phyloP scores from a whole-genome alignment of 2,113 vertebrate genomes.

The Clarias macrocephalus region DNA sequence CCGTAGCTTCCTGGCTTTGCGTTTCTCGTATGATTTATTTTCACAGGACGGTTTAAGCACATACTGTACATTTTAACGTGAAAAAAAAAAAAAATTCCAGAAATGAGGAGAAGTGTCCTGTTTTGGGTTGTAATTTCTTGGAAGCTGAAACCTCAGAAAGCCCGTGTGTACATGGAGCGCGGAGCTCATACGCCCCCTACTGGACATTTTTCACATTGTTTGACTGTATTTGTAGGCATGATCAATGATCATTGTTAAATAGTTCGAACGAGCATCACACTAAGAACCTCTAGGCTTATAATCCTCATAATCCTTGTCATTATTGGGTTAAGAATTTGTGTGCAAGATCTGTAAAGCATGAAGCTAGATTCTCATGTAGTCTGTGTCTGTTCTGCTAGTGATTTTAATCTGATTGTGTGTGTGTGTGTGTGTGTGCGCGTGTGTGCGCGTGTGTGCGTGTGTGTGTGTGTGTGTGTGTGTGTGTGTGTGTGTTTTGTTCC shows the following conservation, averaged over 20 bases:
- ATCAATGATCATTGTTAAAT: not conserved
- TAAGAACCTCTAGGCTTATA: not conserved
- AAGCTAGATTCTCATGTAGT: not conserved
- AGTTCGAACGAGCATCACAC: not conserved
- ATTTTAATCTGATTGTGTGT: conserved; percentile 1
- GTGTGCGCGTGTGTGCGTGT: no score
- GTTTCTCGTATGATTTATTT: not conserved
- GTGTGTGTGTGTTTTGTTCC: not conserved
- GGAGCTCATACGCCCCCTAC: conserved; percentile 27
- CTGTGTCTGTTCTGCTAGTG: not conserved
- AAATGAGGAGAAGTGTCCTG: not conserved
- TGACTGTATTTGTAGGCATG: not conserved
- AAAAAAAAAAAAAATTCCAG: not conserved
- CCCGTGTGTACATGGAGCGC: not conserved
- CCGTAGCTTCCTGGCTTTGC: not conserved
- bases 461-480: no score
- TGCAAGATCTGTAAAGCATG: not conserved
- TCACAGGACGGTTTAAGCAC: not conserved
- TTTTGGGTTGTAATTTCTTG: not conserved
- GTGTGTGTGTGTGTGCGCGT: no score
- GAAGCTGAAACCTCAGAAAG: not conserved
- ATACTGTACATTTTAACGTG: not conserved
- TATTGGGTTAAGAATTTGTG: not conserved
- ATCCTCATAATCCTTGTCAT: not conserved
- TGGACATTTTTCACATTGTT: conserved; percentile 25